These are phyloP conservation scores for Dicroscelio sp. DNA, from an alignment of 2,888 invertebrate species.

Conservation along the genomic window DNA sequence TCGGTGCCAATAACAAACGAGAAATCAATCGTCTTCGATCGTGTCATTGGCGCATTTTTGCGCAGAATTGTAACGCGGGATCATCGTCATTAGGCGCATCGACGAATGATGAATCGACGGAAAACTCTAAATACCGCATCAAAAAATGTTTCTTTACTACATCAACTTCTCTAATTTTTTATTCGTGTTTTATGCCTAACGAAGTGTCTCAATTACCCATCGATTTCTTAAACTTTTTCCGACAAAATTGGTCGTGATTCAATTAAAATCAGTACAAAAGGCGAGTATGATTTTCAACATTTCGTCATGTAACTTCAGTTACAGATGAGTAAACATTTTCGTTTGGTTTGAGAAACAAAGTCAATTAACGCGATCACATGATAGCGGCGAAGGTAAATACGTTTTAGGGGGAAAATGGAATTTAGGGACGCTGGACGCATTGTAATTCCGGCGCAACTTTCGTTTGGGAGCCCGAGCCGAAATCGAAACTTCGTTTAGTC, in stretches of 20 bases:
- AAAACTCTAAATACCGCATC: neutral
- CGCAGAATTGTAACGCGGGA: conserved; percentile 21
- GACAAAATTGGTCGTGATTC: too few species aligned
- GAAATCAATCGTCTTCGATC: conserved; percentile 40
- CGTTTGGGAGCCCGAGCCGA: neutral
- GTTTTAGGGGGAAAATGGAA: conserved; percentile 5
- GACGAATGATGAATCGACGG: conserved; percentile 35
- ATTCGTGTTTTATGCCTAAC: too few species aligned
- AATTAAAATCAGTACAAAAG: too few species aligned
- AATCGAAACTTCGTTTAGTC: neutral
- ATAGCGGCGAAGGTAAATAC: conserved; percentile 19
- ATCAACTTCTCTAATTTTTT: too few species aligned
- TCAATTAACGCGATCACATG: conserved; percentile 34
- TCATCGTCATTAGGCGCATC: conserved; percentile 9
- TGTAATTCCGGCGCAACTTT: neutral
- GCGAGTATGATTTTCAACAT: too few species aligned
- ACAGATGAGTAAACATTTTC: conserved; percentile 26
- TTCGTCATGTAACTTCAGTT: too few species aligned
- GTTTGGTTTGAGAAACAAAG: conserved; percentile 27
- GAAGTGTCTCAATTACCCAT: too few species aligned
- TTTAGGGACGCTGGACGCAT: neutral
- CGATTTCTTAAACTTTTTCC: too few species aligned
- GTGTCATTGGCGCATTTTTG: conserved; percentile 37
- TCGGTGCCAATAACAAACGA: conserved; percentile 48
- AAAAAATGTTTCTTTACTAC: too few species aligned